A percentile compares a stretch with the other conserved stretches of the same genome.
Evolutionary conservation across 1,140 invertebrate species (phyloP).

Genomic region (Lethrus apterus): DNA sequence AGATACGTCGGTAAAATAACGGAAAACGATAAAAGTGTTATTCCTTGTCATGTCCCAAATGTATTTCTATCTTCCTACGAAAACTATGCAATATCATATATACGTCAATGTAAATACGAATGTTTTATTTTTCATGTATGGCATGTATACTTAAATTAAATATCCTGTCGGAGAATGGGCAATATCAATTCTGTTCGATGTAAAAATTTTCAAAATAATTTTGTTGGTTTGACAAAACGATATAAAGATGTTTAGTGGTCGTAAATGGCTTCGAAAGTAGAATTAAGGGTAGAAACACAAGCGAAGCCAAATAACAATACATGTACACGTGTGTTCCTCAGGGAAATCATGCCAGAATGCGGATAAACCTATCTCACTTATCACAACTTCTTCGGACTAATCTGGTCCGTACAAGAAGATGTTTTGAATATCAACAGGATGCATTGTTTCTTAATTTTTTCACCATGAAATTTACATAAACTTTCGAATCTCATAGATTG

Average conservation of each 20-base stretch:
- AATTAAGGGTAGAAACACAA: slow-evolving; percentile 16
- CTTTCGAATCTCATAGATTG: slow-evolving; percentile 20
- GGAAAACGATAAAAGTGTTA: too few species aligned
- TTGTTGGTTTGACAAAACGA: neutral
- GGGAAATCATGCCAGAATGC: slow-evolving; percentile 27
- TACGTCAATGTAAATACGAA: too few species aligned
- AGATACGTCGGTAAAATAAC: too few species aligned
- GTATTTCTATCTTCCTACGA: too few species aligned
- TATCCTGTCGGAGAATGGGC: too few species aligned
- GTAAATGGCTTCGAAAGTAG: too few species aligned
- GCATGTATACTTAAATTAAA: too few species aligned
- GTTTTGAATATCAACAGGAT: slow-evolving; percentile 25
- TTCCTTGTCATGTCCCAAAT: too few species aligned
- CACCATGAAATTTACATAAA: slow-evolving; percentile 19
- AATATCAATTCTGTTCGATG: too few species aligned
- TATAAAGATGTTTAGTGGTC: slow-evolving; percentile 1
- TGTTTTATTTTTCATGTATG: too few species aligned
- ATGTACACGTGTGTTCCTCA: slow-evolving; percentile 27
- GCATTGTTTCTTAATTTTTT: slow-evolving; percentile 28
- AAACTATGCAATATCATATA: too few species aligned
- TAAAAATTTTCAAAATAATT: neutral
- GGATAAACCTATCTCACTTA: slow-evolving; percentile 30
- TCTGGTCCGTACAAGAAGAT: slow-evolving; percentile 23
- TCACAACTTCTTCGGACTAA: slow-evolving; percentile 29
- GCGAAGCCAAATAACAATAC: slow-evolving; percentile 24